Evolutionary conservation across 2,113 vertebrate genomes (phyloP).

Genomic region (Neoarius graeffei): DNA sequence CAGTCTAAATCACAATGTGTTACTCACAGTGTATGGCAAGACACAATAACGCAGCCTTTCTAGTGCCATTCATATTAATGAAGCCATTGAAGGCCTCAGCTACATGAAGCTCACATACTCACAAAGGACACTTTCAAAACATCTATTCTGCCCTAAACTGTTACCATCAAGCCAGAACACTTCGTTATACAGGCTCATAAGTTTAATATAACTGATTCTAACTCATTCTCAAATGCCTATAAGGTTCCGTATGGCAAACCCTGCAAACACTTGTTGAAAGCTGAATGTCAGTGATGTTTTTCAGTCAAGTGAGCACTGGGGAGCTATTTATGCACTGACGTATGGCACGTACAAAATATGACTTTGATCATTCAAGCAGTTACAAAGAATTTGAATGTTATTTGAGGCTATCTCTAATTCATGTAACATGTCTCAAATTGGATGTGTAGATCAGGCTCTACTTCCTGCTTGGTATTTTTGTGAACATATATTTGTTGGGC

Average conservation of each 20-base stretch:
- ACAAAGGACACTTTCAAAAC: constrained; percentile 13
- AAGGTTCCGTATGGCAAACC: background rate
- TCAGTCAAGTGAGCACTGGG: background rate
- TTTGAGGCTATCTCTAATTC: background rate
- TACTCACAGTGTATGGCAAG: constrained; percentile 12
- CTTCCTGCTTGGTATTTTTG: background rate
- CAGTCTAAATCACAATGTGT: constrained; percentile 28
- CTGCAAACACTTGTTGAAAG: background rate
- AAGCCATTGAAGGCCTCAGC: constrained; percentile 17
- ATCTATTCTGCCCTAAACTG: background rate
- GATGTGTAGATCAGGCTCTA: background rate
- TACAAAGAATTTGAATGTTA: background rate
- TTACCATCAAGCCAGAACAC: background rate
- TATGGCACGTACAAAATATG: background rate
- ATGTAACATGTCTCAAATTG: background rate
- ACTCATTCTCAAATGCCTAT: background rate
- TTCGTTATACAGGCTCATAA: background rate
- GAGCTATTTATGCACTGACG: background rate
- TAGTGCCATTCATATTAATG: constrained; percentile 45
- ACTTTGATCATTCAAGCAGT: background rate
- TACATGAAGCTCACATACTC: constrained; percentile 38
- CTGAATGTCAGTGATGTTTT: background rate
- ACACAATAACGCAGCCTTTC: constrained; percentile 37
- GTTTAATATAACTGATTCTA: background rate
- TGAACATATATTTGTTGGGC: background rate